phyloP scores from a whole-genome alignment of 2,888 invertebrate genomes.

The Leucoma salicis region DNA sequence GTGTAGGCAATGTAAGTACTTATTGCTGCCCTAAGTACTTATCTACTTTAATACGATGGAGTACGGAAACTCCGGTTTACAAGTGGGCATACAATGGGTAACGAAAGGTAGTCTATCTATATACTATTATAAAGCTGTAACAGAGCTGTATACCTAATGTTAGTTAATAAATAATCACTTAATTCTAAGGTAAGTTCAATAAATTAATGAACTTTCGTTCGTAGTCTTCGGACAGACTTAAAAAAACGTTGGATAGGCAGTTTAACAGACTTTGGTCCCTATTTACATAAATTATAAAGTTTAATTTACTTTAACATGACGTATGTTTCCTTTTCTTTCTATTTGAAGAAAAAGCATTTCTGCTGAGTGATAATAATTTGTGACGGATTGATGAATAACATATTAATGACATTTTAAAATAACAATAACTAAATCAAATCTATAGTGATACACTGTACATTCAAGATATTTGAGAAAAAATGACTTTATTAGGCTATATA shows the following conservation, averaged over 20 bases:
- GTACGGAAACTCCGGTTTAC: too few relatives aligned
- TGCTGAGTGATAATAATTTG: slow-evolving; percentile 64
- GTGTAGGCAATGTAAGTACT: too few relatives aligned
- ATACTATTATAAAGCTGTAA: too few relatives aligned
- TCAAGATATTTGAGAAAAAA: too few relatives aligned
- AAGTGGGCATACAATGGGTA: too few relatives aligned
- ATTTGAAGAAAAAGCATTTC: slow-evolving; percentile 67
- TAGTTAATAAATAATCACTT: slow-evolving; percentile 78
- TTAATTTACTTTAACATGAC: slow-evolving; percentile 48
- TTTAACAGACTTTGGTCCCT: slow-evolving; percentile 77
- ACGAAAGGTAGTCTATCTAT: too few relatives aligned
- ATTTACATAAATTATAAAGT: slow-evolving; percentile 52
- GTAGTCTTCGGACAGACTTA: slow-evolving; percentile 52
- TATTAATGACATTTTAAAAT: slow-evolving; percentile 44
- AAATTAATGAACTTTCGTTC: slow-evolving; percentile 63
- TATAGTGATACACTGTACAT: too few relatives aligned
- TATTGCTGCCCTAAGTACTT: too few relatives aligned
- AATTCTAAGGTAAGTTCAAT: slow-evolving; percentile 77
- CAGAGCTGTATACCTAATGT: slow-evolving; percentile 56
- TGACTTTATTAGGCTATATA: too few relatives aligned
- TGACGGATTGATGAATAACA: slow-evolving; percentile 59
- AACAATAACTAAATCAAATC: slow-evolving; percentile 18
- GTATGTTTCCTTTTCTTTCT: slow-evolving; percentile 70
- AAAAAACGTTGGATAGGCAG: slow-evolving; percentile 52
- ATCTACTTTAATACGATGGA: too few relatives aligned